Evolutionary conservation across 2,113 vertebrate genomes (phyloP).

Genomic region (Cynopterus brachyotis): DNA sequence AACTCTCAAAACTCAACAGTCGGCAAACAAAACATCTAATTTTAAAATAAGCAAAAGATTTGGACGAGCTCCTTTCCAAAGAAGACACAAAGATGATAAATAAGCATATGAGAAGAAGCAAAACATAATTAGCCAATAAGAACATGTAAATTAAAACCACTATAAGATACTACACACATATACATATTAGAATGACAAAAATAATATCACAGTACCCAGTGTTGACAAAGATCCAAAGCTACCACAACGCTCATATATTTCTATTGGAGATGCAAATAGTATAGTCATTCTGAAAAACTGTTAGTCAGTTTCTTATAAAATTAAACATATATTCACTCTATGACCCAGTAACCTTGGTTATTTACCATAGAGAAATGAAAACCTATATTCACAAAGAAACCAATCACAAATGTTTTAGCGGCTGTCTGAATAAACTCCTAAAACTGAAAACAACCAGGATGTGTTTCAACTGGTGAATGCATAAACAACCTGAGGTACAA

Average conservation of each 20-base stretch:
- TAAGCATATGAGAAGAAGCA: not conserved
- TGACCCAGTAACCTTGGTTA: not conserved
- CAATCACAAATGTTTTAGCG: not conserved
- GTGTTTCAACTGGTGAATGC: not conserved
- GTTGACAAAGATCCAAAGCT: not conserved
- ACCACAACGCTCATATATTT: not conserved
- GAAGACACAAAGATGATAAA: not conserved
- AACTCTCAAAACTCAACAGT: slow-evolving; percentile 14
- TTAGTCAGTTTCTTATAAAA: not conserved
- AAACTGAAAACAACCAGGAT: not conserved
- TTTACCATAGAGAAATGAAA: slow-evolving; percentile 28
- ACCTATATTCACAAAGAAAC: not conserved
- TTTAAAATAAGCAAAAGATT: slow-evolving; percentile 24
- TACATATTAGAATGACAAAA: not conserved
- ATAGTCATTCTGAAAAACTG: not conserved
- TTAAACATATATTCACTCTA: not conserved
- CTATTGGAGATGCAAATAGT: not conserved
- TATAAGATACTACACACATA: not conserved
- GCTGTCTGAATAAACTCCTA: not conserved
- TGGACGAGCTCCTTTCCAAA: not conserved
- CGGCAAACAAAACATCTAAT: not conserved
- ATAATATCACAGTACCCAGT: not conserved
- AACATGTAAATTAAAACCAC: not conserved
- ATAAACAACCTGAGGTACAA: not conserved
- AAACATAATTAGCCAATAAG: not conserved